These are phyloP conservation scores for Magallana ariakensis DNA, from an alignment of 1,140 invertebrate genomes.

Conservation along the genomic window DNA sequence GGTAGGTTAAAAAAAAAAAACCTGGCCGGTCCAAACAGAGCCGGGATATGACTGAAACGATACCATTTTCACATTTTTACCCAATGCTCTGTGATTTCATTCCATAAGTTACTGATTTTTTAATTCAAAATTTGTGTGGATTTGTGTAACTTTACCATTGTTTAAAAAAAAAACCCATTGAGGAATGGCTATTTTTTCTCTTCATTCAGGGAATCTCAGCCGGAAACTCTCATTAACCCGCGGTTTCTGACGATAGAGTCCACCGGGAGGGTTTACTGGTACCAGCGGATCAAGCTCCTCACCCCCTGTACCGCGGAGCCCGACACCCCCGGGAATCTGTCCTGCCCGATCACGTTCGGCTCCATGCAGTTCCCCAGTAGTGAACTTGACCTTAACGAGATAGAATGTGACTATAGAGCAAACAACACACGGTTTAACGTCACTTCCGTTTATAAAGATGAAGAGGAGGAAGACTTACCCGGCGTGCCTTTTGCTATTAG, in stretches of 20 bases:
- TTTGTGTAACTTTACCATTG: no score
- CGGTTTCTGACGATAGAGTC: neutral
- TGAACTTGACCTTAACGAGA: neutral
- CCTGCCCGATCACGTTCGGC: neutral
- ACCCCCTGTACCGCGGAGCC: neutral
- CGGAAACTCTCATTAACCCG: neutral
- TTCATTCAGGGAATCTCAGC: neutral
- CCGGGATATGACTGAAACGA: no score
- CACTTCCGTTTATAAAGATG: neutral
- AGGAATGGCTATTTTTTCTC: neutral
- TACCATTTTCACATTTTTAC: no score
- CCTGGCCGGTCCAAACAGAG: no score
- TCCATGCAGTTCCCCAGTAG: conserved; percentile 13
- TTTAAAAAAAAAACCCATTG: no score
- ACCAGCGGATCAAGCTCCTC: neutral
- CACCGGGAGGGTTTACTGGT: neutral
- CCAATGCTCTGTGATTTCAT: no score
- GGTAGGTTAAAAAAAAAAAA: no score
- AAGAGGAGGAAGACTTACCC: neutral
- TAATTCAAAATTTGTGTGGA: no score
- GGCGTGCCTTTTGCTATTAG: neutral
- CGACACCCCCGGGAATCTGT: neutral
- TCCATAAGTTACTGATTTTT: no score
- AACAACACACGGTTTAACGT: neutral
- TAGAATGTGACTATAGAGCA: neutral